A percentile compares a stretch with the other conserved stretches of the same genome.
phyloP scores from a whole-genome alignment of 2,113 vertebrate species.

The Sceloporus tristichus region DNA sequence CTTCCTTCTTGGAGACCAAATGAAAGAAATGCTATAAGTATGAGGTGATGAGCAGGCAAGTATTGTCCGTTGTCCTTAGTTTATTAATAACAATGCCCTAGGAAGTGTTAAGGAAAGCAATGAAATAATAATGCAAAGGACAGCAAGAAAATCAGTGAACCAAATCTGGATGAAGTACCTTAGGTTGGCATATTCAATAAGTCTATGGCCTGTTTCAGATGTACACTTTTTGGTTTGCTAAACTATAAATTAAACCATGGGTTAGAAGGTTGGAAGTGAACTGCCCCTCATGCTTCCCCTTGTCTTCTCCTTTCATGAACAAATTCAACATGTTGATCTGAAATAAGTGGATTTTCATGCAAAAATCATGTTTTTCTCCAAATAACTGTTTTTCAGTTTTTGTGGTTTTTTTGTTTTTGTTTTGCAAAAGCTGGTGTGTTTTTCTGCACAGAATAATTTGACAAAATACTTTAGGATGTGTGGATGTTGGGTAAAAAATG shows the following conservation, averaged over 20 bases:
- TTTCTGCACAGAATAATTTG: too few species aligned
- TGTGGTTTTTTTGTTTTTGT: too few species aligned
- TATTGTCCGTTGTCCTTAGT: background rate
- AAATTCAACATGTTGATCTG: background rate
- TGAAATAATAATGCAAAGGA: constrained; percentile 23
- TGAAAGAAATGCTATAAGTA: constrained; percentile 4
- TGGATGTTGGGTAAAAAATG: too few species aligned
- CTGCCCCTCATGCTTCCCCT: background rate
- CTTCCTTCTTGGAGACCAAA: constrained; percentile 1
- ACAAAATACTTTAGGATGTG: too few species aligned
- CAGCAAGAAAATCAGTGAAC: background rate
- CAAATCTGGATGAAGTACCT: background rate
- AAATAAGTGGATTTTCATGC: background rate
- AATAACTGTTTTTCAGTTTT: too few species aligned
- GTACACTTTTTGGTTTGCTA: background rate
- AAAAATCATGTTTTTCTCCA: too few species aligned
- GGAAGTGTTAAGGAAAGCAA: background rate
- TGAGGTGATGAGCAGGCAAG: background rate
- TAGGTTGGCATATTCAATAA: background rate
- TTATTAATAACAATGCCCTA: background rate
- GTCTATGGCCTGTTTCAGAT: background rate
- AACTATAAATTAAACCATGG: background rate
- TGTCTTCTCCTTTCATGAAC: background rate
- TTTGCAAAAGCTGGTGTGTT: too few species aligned
- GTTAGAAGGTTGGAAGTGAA: background rate